Conservation (phyloP, 2,888 invertebrate genomes). For the Cyclophora punctaria region DNA sequence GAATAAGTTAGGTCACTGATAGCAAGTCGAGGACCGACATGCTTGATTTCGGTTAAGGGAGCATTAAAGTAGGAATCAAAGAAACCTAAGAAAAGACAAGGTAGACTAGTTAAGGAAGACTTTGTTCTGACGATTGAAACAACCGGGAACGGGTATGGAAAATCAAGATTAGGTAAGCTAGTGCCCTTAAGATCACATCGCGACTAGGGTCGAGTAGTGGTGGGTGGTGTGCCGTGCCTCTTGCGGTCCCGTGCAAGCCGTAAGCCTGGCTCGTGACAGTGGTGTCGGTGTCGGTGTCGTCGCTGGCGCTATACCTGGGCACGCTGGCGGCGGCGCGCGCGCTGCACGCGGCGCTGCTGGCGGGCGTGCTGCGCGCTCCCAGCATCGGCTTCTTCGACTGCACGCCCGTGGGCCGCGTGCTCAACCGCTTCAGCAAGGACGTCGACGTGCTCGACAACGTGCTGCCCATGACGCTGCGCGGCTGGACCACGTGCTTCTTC, state of each 20-base stretch:
- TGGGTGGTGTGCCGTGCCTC: slow-evolving; percentile 2
- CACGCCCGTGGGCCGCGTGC: slow-evolving; percentile 85
- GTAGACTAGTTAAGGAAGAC: no score
- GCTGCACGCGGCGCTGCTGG: slow-evolving; percentile 79
- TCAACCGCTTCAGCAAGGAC: slow-evolving; percentile 86
- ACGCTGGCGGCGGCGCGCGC: slow-evolving; percentile 76
- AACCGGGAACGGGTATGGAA: no score
- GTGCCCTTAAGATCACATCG: no score
- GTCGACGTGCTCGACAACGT: slow-evolving; percentile 82
- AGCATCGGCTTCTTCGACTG: slow-evolving; percentile 85
- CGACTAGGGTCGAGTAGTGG: neutral
- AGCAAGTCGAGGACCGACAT: no score
- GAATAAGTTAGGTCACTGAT: no score
- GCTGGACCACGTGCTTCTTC: slow-evolving; percentile 81
- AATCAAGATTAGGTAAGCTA: no score
- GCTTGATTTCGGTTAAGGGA: no score
- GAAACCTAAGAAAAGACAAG: no score
- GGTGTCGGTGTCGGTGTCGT: slow-evolving; percentile 78
- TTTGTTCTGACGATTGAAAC: no score
- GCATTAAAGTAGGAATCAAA: no score
- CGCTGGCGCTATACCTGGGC: slow-evolving; percentile 80
- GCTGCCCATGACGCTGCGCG: slow-evolving; percentile 81
- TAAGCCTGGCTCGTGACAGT: slow-evolving; percentile 56
- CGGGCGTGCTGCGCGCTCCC: slow-evolving; percentile 79
- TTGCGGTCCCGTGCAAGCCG: slow-evolving; percentile 5